Conservation (phyloP, 2,113 vertebrate species). For the Tapirus terrestris region DNA sequence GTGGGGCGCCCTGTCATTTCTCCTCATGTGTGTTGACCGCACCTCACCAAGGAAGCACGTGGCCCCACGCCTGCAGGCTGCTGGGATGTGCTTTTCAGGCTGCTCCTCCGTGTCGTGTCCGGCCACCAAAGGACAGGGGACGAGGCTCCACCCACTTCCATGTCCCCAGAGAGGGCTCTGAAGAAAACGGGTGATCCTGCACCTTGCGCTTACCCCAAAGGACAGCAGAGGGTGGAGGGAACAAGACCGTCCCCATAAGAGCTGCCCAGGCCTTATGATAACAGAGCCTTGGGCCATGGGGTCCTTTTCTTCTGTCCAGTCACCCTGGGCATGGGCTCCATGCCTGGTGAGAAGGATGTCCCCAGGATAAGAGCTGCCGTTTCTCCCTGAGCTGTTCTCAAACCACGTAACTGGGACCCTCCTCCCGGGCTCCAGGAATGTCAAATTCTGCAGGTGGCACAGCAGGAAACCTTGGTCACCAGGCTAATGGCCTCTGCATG, state of each 20-base stretch:
- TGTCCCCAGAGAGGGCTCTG: neutral
- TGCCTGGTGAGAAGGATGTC: neutral
- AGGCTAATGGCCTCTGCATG: too few species aligned
- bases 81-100: too few species aligned
- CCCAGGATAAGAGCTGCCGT: neutral
- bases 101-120: too few species aligned
- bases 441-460: rapidly evolving
- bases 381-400: too few species aligned
- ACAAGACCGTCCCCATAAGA: neutral
- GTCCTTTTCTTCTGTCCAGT: too few species aligned
- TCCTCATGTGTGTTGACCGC: too few species aligned
- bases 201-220: rapidly evolving
- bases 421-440: neutral
- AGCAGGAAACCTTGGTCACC: too few species aligned
- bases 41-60: too few species aligned
- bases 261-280: rapidly evolving
- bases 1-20: neutral
- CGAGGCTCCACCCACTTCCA: neutral
- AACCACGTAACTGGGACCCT: neutral
- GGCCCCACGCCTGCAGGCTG: too few species aligned
- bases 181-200: neutral
- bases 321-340: neutral
- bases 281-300: rapidly evolving
- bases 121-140: too few species aligned
- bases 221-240: neutral